Conservation (phyloP, 2,797 vertebrate species). For the Myotis pilosus region DNA sequence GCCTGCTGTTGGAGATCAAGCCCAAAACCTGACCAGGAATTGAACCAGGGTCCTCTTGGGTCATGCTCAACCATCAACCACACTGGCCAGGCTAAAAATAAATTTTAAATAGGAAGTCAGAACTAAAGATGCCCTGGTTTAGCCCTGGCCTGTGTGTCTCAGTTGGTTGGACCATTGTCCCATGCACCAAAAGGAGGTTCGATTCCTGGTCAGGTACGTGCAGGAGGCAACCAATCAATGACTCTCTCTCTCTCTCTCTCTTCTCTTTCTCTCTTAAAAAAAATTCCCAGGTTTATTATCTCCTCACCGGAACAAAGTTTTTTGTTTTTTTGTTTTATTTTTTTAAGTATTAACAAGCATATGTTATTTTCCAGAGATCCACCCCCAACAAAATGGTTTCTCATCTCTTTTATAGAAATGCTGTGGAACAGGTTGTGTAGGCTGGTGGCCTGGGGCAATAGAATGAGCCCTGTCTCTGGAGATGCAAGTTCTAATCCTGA, state of each 20-base stretch:
- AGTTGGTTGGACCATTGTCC: neutral
- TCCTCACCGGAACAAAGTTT: neutral
- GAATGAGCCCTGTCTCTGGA: neutral
- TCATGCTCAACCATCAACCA: no score
- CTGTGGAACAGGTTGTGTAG: neutral
- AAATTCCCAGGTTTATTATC: neutral
- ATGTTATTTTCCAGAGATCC: neutral
- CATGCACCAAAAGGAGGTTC: neutral
- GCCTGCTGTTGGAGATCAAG: no score
- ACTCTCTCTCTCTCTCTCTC: no score
- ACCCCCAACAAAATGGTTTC: neutral
- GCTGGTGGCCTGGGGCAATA: no score
- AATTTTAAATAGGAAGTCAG: conserved; percentile 8
- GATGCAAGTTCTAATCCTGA: neutral
- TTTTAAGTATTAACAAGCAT: neutral
- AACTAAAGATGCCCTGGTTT: neutral
- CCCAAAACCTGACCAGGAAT: no score
- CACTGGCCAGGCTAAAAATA: neutral
- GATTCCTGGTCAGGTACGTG: neutral
- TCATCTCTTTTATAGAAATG: neutral
- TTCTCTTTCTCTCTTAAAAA: neutral
- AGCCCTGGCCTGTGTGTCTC: neutral
- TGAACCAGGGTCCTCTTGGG: no score
- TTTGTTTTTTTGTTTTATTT: neutral
- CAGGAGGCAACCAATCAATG: no score